Base-by-base conservation (phyloP, 2,888 invertebrate genomes). In the Rhogogaster chlorosoma region DNA sequence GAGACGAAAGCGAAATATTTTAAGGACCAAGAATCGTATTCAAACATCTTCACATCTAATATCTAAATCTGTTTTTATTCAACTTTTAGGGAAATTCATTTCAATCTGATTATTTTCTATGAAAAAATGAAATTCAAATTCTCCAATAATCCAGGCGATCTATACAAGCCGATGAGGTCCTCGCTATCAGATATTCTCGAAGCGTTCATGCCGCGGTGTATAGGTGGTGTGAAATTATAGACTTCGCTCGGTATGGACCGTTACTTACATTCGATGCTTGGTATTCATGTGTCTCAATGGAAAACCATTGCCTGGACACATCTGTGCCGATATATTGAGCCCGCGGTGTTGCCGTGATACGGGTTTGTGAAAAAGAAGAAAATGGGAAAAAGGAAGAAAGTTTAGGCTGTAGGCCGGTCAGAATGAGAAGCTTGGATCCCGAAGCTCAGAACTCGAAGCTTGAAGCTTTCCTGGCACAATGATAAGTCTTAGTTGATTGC, bases 401-500 rank as follows among this genome's bases (percentile, higher is more conserved):
- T 29, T 61, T 15, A 29, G 12, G 67, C 32, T 67, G 0, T 67
- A 32, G 9, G n/a, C 36, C 12, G 77, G 29, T 32, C 53, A 53
- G 49, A 53, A 57, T 22, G 26, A 38, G 29, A 75, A 45, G 12
- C 73, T 18, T n/a, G 18, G 22, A 36, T 7, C 32, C 15, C 32
- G 15, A 32, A 32, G 45, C 22, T 38, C 7, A 12, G 73, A 32
- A 2, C 15, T 45, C n/a, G 7, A 53, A 53, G 53, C 53, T n/a
- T 32, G 67, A 32, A 67, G 67, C 67, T 18, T 67, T 29, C 26
- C 6, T 32, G 71, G 67, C 83, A 36, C 18, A 80, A 80, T 80
- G 57, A 80, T 80, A 80, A 80, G 57, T 70, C 64, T 70, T 49
- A 22, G 83, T 64, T 83, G 83, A 83, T 83, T 83, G 29, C 83